phyloP scores from a whole-genome alignment of 2,888 invertebrate species.

The Axea sp. region DNA sequence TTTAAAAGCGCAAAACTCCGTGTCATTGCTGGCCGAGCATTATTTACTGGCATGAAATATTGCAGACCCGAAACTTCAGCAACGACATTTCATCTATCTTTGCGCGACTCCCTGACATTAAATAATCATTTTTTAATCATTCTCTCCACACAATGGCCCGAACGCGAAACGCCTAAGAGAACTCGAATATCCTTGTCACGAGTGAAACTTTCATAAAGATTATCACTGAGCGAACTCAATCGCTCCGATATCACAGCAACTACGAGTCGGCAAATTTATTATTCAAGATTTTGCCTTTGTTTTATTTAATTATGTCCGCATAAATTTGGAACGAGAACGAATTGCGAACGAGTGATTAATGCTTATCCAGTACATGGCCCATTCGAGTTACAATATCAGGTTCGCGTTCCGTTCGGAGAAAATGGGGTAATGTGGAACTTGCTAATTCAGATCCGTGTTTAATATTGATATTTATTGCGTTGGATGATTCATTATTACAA shows the following conservation, averaged over 20 bases:
- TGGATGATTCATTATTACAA: conserved; percentile 26
- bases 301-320: conserved; percentile 32
- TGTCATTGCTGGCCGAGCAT: conserved; percentile 41
- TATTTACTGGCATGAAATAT: conserved; percentile 50
- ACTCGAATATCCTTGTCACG: not conserved
- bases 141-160: not conserved
- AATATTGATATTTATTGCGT: conserved; percentile 29
- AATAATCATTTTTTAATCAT: conserved; percentile 49
- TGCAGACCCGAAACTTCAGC: conserved; percentile 31
- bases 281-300: conserved; percentile 7
- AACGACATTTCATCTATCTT: conserved; percentile 46
- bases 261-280: conserved; percentile 18
- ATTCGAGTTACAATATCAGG: conserved; percentile 41
- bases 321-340: conserved; percentile 22
- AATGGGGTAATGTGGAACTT: conserved; percentile 23
- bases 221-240: not conserved
- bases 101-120: conserved; percentile 16
- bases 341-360: conserved; percentile 41
- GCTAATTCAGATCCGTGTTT: conserved; percentile 28
- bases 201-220: conserved; percentile 1
- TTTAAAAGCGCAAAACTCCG: conserved; percentile 45
- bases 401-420: conserved; percentile 23
- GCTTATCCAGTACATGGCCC: conserved; percentile 30
- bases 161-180: not conserved
- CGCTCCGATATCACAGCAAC: too few species aligned